Conservation (phyloP, 2,113 vertebrate species). For the Ranitomeya variabilis region DNA sequence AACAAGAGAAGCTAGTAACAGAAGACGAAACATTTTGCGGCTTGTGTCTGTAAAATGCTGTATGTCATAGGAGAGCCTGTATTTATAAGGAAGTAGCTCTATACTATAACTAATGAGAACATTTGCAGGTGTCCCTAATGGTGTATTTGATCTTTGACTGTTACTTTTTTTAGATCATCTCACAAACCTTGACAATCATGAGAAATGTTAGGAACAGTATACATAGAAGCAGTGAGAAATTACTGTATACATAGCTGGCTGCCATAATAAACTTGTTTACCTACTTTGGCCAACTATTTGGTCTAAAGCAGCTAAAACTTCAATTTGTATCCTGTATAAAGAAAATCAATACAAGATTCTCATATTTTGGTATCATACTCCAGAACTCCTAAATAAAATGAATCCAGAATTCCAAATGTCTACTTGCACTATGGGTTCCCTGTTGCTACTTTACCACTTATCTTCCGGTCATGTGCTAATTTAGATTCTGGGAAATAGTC, state of each 20-base stretch:
- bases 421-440: too few relatives aligned
- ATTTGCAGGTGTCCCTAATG: conserved; percentile 16
- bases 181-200: background rate
- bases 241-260: background rate
- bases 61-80: background rate
- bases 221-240: background rate
- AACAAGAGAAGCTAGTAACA: conserved; percentile 65
- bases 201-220: background rate
- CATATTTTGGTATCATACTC: too few relatives aligned
- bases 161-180: background rate
- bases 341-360: too few relatives aligned
- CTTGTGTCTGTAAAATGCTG: background rate
- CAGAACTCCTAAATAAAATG: too few relatives aligned
- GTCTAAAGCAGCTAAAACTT: too few relatives aligned
- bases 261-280: background rate
- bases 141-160: background rate
- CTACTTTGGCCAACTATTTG: too few relatives aligned
- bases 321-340: too few relatives aligned
- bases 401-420: too few relatives aligned
- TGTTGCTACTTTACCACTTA: too few relatives aligned
- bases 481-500: too few relatives aligned
- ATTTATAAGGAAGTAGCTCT: background rate
- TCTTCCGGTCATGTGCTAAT: too few relatives aligned
- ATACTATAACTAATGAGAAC: conserved; percentile 1
- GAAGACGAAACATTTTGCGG: background rate